Evolutionary conservation across 2,797 vertebrate genomes (phyloP).

Genomic region (Myripristis jacobus): DNA sequence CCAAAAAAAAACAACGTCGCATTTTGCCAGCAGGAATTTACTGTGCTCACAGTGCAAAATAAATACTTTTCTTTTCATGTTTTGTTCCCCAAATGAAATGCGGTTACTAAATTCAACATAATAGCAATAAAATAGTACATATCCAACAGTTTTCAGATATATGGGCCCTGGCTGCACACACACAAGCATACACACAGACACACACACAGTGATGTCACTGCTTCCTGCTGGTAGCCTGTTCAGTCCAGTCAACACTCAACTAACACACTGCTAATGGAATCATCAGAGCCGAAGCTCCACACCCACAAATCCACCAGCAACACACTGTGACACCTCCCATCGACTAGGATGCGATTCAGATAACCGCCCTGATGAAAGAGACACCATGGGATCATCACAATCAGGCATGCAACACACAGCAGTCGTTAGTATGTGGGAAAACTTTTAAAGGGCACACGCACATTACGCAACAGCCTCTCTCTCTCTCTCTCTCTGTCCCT

Average conservation of each 20-base stretch:
- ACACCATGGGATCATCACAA: slow-evolving; percentile 50
- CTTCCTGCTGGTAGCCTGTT: slow-evolving; percentile 41
- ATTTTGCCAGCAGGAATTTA: too few species aligned
- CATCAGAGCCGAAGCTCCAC: slow-evolving; percentile 38
- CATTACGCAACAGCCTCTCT: background rate
- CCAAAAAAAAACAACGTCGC: too few species aligned
- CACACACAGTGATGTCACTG: slow-evolving; percentile 21
- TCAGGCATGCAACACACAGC: slow-evolving; percentile 54
- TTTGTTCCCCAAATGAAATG: background rate
- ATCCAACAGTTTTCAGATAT: background rate
- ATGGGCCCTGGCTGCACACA: slow-evolving; percentile 9
- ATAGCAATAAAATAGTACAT: background rate
- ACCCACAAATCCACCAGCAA: slow-evolving; percentile 45
- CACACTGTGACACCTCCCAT: slow-evolving; percentile 62
- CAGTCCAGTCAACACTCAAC: slow-evolving; percentile 45
- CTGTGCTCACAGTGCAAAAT: background rate
- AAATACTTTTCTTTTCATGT: too few species aligned
- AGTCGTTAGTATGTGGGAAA: slow-evolving; percentile 49
- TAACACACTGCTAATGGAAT: slow-evolving; percentile 57
- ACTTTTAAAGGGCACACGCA: slow-evolving; percentile 36
- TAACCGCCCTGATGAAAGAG: slow-evolving; percentile 55
- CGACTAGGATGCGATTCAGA: slow-evolving; percentile 52
- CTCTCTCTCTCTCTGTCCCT: slow-evolving; percentile 4
- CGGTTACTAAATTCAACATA: background rate
- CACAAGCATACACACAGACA: too few species aligned